These are phyloP conservation scores for Pterobdella sp. DNA, from an alignment of 2,888 invertebrate species.

Conservation along the genomic window DNA sequence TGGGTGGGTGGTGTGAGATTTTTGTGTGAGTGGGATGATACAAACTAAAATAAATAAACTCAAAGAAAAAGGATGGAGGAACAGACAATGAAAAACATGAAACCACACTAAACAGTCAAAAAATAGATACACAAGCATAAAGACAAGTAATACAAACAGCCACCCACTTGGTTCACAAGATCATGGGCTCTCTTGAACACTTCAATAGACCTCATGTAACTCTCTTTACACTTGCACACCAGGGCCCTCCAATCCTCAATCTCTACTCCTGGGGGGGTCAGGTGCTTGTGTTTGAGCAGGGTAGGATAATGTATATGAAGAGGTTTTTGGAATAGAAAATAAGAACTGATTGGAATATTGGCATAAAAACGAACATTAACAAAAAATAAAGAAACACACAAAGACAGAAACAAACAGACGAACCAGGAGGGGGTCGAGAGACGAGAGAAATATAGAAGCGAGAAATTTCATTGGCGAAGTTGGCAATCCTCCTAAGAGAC, in stretches of 20 bases:
- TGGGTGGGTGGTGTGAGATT: not conserved
- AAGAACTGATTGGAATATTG: too few species aligned
- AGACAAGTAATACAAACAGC: not conserved
- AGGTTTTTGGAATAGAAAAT: too few species aligned
- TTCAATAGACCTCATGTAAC: not conserved
- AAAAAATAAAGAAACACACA: not conserved
- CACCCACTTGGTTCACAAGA: not conserved
- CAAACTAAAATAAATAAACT: not conserved
- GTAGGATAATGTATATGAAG: too few species aligned
- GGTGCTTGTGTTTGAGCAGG: too few species aligned
- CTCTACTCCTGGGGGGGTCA: not conserved
- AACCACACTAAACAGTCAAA: too few species aligned
- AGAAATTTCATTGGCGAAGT: not conserved
- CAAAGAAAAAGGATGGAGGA: not conserved
- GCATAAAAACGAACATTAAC: not conserved
- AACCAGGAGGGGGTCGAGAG: not conserved
- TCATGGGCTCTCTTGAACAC: not conserved
- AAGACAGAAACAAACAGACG: not conserved
- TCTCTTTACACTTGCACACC: not conserved
- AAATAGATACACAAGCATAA: not conserved
- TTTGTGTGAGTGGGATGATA: not conserved
- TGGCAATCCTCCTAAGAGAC: not conserved
- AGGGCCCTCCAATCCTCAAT: not conserved
- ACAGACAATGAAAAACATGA: too few species aligned
- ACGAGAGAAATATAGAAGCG: not conserved